These are phyloP conservation scores for Macrostomum cliftonense DNA, from an alignment of 2,888 invertebrate species.

Conservation along the genomic window DNA sequence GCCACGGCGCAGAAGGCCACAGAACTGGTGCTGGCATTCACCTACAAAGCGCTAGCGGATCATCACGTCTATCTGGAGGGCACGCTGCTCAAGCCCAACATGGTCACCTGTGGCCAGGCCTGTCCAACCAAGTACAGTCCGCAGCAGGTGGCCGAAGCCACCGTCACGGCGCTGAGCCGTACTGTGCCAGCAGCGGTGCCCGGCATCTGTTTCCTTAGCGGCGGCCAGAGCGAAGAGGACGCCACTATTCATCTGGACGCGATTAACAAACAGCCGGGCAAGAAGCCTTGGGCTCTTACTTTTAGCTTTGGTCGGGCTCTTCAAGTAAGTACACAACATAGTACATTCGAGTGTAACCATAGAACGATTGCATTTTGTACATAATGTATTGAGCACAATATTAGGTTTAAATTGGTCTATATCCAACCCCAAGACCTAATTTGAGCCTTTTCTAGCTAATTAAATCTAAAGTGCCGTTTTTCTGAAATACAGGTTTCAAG, in stretches of 20 bases:
- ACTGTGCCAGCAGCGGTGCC: conserved; percentile 89
- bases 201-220: conserved; percentile 65
- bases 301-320: conserved; percentile 96
- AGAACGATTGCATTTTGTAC: no score
- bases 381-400: no score
- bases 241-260: conserved; percentile 83
- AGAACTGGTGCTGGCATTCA: conserved; percentile 60
- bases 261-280: conserved; percentile 57
- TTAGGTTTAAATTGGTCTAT: no score
- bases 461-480: no score
- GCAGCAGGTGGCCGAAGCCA: conserved; percentile 69
- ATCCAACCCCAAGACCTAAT: no score
- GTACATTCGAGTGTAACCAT: no score
- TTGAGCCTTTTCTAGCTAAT: no score
- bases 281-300: conserved; percentile 86
- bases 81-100: conserved; percentile 95
- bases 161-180: conserved; percentile 71
- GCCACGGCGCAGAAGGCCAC: conserved; percentile 69
- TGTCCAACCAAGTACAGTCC: conserved; percentile 52
- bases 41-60: conserved; percentile 84
- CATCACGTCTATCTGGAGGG: conserved; percentile 95
- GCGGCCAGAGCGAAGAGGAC: conserved; percentile 86
- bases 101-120: conserved; percentile 81
- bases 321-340: conserved; percentile 44
- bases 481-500: no score